These are phyloP conservation scores for Tetramorium bicarinatum DNA, from an alignment of 2,888 invertebrate species.

Conservation along the genomic window DNA sequence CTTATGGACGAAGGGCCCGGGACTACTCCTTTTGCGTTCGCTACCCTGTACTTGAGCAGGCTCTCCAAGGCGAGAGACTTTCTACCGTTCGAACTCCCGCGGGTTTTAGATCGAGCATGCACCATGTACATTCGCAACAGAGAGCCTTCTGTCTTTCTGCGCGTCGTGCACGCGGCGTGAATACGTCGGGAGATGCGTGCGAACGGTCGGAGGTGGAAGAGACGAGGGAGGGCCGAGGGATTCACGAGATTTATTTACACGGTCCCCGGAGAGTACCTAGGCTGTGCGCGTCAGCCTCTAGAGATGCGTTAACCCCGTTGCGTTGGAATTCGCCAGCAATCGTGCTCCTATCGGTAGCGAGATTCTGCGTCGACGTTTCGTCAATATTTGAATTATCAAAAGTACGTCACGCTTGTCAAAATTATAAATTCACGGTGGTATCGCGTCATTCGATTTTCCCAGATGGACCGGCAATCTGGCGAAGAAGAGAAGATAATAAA, in stretches of 20 bases:
- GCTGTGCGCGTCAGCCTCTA: slow-evolving; percentile 56
- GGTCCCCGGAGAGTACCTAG: slow-evolving; percentile 55
- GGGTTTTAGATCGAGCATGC: slow-evolving; percentile 40
- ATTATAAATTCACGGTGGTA: not conserved
- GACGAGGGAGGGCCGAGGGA: slow-evolving; percentile 53
- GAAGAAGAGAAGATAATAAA: not conserved
- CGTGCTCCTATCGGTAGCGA: slow-evolving; percentile 4
- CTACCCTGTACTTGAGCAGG: slow-evolving; percentile 32
- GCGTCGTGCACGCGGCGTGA: slow-evolving; percentile 46
- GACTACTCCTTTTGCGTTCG: slow-evolving; percentile 4
- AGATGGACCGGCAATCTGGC: not conserved
- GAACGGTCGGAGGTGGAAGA: slow-evolving; percentile 38
- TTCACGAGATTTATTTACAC: slow-evolving; percentile 76
- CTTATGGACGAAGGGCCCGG: not conserved
- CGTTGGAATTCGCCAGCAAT: slow-evolving; percentile 27
- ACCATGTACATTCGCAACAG: slow-evolving; percentile 56
- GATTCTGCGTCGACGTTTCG: not conserved
- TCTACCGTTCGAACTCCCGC: slow-evolving; percentile 50
- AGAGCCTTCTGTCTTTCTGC: slow-evolving; percentile 63
- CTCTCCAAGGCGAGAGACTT: slow-evolving; percentile 45
- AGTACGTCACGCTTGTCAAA: slow-evolving; percentile 18
- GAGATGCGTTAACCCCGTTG: slow-evolving; percentile 52
- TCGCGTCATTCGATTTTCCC: not conserved
- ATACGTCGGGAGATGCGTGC: slow-evolving; percentile 37
- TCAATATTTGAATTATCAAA: slow-evolving; percentile 1